Conservation (phyloP, 2,797 vertebrate genomes). For the Danio tinwini region DNA sequence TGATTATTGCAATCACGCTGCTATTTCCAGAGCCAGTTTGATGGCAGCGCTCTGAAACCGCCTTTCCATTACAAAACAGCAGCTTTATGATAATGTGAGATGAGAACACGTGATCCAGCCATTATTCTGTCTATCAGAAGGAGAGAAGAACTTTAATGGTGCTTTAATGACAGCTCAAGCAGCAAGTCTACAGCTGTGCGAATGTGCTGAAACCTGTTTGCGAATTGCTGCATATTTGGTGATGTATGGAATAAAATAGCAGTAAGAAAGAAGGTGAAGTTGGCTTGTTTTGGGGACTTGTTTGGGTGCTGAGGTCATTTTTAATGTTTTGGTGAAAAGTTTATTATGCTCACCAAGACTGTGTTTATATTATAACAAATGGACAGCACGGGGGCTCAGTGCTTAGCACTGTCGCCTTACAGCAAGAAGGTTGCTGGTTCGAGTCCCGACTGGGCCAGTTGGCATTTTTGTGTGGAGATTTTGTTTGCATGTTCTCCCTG, state of each 20-base stretch:
- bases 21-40: slow-evolving; percentile 47
- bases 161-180: slow-evolving; percentile 30
- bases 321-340: too few species aligned
- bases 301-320: not conserved
- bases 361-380: not conserved
- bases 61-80: slow-evolving; percentile 36
- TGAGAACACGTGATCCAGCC: slow-evolving; percentile 15
- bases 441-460: too few species aligned
- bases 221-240: too few species aligned
- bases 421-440: too few species aligned
- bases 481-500: too few species aligned
- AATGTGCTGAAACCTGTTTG: not conserved
- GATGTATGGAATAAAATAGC: not conserved
- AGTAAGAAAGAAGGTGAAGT: not conserved
- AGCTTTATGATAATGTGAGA: slow-evolving; percentile 23
- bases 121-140: slow-evolving; percentile 40
- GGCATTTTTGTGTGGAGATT: too few species aligned
- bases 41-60: slow-evolving; percentile 34
- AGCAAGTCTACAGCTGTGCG: not conserved
- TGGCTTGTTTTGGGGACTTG: not conserved
- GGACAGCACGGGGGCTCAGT: too few species aligned
- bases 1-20: slow-evolving; percentile 56
- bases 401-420: too few species aligned
- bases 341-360: not conserved
- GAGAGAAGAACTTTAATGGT: slow-evolving; percentile 20